phyloP scores from a whole-genome alignment of 2,888 invertebrate species.

The Aricia artaxerxes region DNA sequence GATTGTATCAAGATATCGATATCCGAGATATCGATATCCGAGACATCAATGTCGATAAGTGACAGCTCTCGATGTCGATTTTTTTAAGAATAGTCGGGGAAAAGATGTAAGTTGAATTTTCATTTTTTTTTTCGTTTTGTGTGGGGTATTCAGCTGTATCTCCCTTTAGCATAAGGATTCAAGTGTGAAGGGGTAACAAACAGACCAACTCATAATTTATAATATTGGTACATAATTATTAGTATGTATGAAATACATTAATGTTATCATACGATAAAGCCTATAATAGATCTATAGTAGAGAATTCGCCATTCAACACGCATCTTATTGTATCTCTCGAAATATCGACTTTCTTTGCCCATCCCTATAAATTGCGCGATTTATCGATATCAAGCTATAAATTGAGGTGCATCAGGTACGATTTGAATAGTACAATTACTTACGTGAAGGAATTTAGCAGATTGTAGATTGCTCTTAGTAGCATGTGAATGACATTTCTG shows the following conservation, averaged over 20 bases:
- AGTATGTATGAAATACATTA: no score
- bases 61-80: neutral
- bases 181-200: no score
- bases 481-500: slow-evolving; percentile 20
- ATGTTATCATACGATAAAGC: no score
- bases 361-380: slow-evolving; percentile 41
- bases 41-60: neutral
- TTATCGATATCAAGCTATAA: slow-evolving; percentile 46
- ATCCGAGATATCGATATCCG: neutral
- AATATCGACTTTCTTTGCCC: neutral
- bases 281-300: no score
- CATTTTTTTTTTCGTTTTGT: no score
- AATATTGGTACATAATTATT: no score
- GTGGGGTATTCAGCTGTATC: no score
- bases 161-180: no score
- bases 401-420: slow-evolving; percentile 39
- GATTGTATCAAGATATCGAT: neutral
- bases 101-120: no score
- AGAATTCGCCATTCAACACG: neutral
- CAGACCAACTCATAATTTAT: no score
- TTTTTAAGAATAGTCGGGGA: neutral
- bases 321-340: neutral
- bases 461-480: slow-evolving; percentile 30
- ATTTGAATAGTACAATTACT: slow-evolving; percentile 39
- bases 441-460: slow-evolving; percentile 39